These are phyloP conservation scores for Murina feae DNA, from an alignment of 2,113 vertebrate genomes.

Conservation along the genomic window DNA sequence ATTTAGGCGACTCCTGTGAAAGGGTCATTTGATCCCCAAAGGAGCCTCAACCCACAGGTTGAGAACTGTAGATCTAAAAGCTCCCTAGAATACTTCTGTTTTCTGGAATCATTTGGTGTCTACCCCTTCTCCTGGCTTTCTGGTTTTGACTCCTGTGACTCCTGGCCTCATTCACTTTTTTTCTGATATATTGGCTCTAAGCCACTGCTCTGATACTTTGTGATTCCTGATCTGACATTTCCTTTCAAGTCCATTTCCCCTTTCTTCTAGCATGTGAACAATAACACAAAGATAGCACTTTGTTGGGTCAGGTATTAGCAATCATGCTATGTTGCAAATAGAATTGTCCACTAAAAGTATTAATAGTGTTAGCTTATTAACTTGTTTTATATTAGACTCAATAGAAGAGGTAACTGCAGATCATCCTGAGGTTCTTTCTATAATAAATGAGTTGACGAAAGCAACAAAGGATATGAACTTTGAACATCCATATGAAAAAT, in stretches of 20 bases:
- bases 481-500: slow-evolving; percentile 69
- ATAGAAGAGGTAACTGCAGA: slow-evolving; percentile 80
- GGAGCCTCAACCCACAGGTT: too few relatives aligned
- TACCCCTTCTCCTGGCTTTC: background rate
- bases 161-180: background rate
- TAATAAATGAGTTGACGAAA: slow-evolving; percentile 78
- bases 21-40: too few relatives aligned
- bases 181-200: background rate
- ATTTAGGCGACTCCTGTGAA: too few relatives aligned
- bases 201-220: background rate
- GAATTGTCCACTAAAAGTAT: background rate
- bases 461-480: slow-evolving; percentile 64
- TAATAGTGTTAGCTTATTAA: background rate
- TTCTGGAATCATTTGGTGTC: background rate
- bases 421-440: slow-evolving; percentile 85
- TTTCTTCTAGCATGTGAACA: background rate
- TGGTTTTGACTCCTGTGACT: background rate
- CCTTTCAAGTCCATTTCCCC: background rate
- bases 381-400: background rate
- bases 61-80: too few relatives aligned
- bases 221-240: background rate
- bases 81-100: background rate
- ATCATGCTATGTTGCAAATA: background rate
- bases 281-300: background rate
- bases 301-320: background rate